Percentiles rank a stretch among this genome's conserved stretches.
phyloP scores from a whole-genome alignment of 2,888 invertebrate species.

The Heliconius ismenius region DNA sequence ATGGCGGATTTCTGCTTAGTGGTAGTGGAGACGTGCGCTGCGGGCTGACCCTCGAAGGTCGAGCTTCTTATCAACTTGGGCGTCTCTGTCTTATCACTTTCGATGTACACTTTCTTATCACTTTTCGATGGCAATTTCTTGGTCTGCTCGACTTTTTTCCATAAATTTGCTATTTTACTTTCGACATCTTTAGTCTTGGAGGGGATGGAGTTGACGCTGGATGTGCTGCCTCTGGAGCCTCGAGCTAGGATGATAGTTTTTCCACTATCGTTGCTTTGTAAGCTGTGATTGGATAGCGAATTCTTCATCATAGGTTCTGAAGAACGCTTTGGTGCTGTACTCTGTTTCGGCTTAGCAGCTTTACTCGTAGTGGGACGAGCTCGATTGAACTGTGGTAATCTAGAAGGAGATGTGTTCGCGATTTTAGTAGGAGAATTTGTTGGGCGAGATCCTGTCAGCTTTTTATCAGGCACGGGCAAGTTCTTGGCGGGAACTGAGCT shows the following conservation, averaged over 20 bases:
- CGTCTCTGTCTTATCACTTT: slow-evolving; percentile 65
- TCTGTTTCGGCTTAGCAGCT: slow-evolving; percentile 49
- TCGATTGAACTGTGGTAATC: slow-evolving; percentile 67
- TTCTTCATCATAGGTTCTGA: slow-evolving; percentile 68
- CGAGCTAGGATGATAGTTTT: slow-evolving; percentile 71
- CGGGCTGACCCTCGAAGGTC: slow-evolving; percentile 84
- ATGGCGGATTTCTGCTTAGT: slow-evolving; percentile 77
- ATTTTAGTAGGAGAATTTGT: slow-evolving; percentile 60
- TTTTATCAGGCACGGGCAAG: slow-evolving; percentile 65
- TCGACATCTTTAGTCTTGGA: slow-evolving; percentile 85
- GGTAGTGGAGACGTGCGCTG: slow-evolving; percentile 62
- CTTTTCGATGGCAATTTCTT: slow-evolving; percentile 82
- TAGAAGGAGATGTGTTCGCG: slow-evolving; percentile 71
- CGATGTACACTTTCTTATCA: slow-evolving; percentile 84
- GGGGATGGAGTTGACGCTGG: slow-evolving; percentile 84
- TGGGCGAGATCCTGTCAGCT: slow-evolving; percentile 47
- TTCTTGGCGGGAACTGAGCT: slow-evolving; percentile 69
- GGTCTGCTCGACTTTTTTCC: slow-evolving; percentile 89
- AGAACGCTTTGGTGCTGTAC: slow-evolving; percentile 52
- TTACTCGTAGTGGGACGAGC: slow-evolving; percentile 59
- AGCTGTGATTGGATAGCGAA: slow-evolving; percentile 81
- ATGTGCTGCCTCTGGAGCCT: slow-evolving; percentile 71
- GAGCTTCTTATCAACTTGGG: slow-evolving; percentile 83
- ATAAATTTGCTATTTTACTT: slow-evolving; percentile 90
- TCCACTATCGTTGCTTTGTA: slow-evolving; percentile 79